Percentiles rank a stretch among this genome's conserved stretches.
phyloP scores from a whole-genome alignment of 2,888 invertebrate species.

The Endotricha flammealis region DNA sequence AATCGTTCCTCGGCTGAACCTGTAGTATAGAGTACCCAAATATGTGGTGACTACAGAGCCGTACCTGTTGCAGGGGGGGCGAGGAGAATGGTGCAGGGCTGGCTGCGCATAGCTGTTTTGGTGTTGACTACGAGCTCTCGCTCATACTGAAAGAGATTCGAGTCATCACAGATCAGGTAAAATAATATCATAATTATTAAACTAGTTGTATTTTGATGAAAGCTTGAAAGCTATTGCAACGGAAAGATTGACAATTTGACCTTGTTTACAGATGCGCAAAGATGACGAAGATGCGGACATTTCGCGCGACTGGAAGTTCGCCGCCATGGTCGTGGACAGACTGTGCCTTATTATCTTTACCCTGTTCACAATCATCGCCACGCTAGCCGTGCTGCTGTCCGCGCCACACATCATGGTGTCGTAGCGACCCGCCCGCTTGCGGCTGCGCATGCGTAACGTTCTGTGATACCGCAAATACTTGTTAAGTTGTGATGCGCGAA shows the following conservation, averaged over 20 bases:
- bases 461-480: slow-evolving; percentile 84
- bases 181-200: too few relatives aligned
- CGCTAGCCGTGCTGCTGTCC: slow-evolving; percentile 97
- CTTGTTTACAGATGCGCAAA: slow-evolving; percentile 86
- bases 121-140: slow-evolving; percentile 95
- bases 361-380: slow-evolving; percentile 97
- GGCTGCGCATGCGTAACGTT: slow-evolving; percentile 75
- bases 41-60: slow-evolving; percentile 66
- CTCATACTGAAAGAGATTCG: slow-evolving; percentile 96
- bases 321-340: slow-evolving; percentile 99
- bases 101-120: slow-evolving; percentile 91
- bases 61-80: slow-evolving; percentile 65
- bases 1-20: slow-evolving; percentile 68
- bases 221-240: neutral
- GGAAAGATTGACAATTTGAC: neutral
- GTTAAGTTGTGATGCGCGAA: slow-evolving; percentile 81
- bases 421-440: slow-evolving; percentile 81
- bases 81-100: slow-evolving; percentile 85
- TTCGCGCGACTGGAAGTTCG: slow-evolving; percentile 99
- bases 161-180: slow-evolving; percentile 92
- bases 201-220: too few relatives aligned
- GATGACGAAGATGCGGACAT: slow-evolving; percentile 96
- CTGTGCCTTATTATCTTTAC: slow-evolving; percentile 99
- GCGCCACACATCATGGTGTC: slow-evolving; percentile 97
- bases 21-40: slow-evolving; percentile 62